Evolutionary conservation across 2,113 vertebrate species (phyloP).

Genomic region (Gobius niger): DNA sequence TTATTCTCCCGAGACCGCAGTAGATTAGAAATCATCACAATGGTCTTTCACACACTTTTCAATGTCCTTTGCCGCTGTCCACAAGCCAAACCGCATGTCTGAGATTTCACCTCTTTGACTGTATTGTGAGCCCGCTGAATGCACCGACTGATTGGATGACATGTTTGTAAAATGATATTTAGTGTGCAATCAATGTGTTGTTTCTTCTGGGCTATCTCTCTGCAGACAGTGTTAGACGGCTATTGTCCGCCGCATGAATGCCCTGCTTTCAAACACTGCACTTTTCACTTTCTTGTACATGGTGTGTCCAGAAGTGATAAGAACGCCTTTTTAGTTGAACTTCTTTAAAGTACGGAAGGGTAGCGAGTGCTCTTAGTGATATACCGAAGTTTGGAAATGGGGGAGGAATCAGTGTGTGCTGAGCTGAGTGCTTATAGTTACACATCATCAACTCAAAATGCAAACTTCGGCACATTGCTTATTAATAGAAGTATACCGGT

Average conservation of each 20-base stretch:
- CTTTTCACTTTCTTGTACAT: neutral
- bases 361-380: no score
- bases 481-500: no score
- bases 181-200: slow-evolving; percentile 24
- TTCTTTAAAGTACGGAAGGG: neutral
- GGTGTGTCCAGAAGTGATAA: neutral
- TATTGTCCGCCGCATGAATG: neutral
- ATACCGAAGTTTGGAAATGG: no score
- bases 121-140: slow-evolving; percentile 22
- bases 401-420: no score
- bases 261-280: neutral
- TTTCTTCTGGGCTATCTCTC: slow-evolving; percentile 31
- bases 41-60: slow-evolving; percentile 19
- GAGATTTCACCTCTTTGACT: slow-evolving; percentile 34
- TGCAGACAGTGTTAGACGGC: neutral
- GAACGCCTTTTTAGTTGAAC: neutral
- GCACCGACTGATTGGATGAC: slow-evolving; percentile 40
- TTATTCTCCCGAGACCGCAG: slow-evolving; percentile 35
- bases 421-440: no score
- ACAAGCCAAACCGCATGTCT: slow-evolving; percentile 29
- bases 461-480: no score
- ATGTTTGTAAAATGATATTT: slow-evolving; percentile 42
- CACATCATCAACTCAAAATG: no score
- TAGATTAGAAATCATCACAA: slow-evolving; percentile 59
- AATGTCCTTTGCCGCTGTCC: slow-evolving; percentile 25